Base-by-base conservation (phyloP, 2,888 invertebrate genomes). In the Drosophila conformis region DNA sequence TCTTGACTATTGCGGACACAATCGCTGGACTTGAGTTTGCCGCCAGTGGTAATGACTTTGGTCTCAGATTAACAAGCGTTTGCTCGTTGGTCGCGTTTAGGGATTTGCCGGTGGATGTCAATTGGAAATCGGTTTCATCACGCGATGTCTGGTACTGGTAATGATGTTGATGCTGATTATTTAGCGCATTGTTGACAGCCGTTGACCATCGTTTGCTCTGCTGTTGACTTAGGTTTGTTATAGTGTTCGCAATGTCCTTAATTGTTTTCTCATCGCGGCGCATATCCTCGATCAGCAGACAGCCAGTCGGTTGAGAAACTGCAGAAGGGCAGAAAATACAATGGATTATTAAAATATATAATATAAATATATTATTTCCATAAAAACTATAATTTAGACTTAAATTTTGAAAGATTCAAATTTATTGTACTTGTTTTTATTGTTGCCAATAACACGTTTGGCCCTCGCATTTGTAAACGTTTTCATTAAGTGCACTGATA, bases 171-270 rank as follows among this genome's bases (percentile, higher is more conserved):
- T 91, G 90, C 63, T 90, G 91, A 80, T 91, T 92, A 71, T 92
- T 93, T 18, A 92, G 83, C 21, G 82, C 90, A 76, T 88, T 89
- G 59, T 90, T 92, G 77, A 92, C 94, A 51, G 94, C 93, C 42
- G 94, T 94, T 73, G 95, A 94, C 74, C 95, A 94, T 2, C 93
- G 95, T 94, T 79, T 92, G 69, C 91, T 91, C 73, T 92, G 89
- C 75, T 93, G 93, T 82, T 93, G 93, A 91, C 92, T 93, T 87
- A 97, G 96, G 87, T 96, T 94, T 15, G 97, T 97, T 81, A 97
- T 94, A 25, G 97, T 97, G 59, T 96, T 97, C 4, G 97, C 97
- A 83, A 97, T 97, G 91, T 97, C 97, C 78, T 97, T 95, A 77
- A 97, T 94, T 71, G 97, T 94, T 90, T 97, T 96, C 88, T 96